Conservation (phyloP, 2,888 invertebrate genomes). For the Reticulitermes lucifugus region DNA sequence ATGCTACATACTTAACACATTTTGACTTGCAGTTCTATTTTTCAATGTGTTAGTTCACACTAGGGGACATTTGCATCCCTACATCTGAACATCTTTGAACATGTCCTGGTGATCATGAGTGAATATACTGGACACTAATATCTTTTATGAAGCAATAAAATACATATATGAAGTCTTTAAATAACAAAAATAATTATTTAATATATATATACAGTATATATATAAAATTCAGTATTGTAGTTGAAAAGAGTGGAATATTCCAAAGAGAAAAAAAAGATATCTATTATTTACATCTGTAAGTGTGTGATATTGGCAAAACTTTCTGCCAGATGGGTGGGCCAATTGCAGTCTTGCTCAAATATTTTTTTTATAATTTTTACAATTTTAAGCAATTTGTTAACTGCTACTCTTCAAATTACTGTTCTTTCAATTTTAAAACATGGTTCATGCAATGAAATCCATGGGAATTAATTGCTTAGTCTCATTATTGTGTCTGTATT, state of each 20-base stretch:
- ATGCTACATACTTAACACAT: neutral
- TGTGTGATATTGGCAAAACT: neutral
- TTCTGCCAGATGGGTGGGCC: neutral
- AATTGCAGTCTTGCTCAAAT: neutral
- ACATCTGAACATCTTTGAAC: neutral
- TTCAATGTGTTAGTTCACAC: neutral
- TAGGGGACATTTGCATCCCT: neutral
- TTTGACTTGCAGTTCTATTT: neutral
- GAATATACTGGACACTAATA: neutral
- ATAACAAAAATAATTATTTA: neutral
- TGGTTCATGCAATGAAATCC: neutral
- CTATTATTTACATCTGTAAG: neutral
- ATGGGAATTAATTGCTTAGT: neutral
- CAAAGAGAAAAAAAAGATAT: neutral
- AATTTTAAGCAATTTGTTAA: neutral
- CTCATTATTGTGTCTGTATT: conserved; percentile 10
- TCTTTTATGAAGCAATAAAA: neutral
- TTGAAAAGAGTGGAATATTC: neutral
- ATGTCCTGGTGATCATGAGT: neutral
- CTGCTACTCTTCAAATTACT: neutral
- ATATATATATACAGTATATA: neutral
- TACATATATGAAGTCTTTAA: neutral
- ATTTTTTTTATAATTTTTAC: neutral
- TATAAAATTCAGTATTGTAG: neutral
- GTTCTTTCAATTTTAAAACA: neutral